Conservation (phyloP, 1,140 invertebrate genomes). For the Harpegnathos saltator region DNA sequence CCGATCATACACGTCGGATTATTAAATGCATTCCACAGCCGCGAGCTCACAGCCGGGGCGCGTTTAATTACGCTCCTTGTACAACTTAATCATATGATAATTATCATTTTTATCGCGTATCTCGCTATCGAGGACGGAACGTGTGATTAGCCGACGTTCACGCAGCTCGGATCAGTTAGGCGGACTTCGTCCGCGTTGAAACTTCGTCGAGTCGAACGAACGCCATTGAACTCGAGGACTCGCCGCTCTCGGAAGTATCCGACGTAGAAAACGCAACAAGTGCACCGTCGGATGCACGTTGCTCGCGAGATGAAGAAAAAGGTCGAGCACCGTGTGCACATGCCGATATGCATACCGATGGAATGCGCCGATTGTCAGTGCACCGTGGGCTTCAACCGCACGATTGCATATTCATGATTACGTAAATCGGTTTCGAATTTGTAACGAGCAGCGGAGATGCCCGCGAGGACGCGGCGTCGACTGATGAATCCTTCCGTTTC, state of each 20-base stretch:
- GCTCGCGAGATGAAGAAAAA: background rate
- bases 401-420: background rate
- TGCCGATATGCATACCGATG: background rate
- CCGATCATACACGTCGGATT: background rate
- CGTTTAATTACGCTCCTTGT: background rate
- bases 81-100: background rate
- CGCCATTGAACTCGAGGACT: background rate
- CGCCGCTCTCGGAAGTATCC: background rate
- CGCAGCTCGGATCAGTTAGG: background rate
- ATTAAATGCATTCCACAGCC: conserved; percentile 34
- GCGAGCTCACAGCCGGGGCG: background rate
- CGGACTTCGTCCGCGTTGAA: background rate
- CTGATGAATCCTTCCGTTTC: background rate
- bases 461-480: background rate
- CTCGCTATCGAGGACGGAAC: background rate
- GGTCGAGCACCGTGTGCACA: background rate
- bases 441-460: background rate
- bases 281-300: background rate
- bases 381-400: conserved; percentile 4
- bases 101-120: conserved; percentile 9
- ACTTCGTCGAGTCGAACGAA: background rate
- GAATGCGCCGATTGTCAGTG: conserved; percentile 15
- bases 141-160: background rate
- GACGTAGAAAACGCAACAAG: background rate
- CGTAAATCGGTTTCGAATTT: conserved; percentile 18